Percentiles rank a stretch among this genome's conserved stretches.
These are phyloP conservation scores for Creontiades dilutus DNA, from an alignment of 2,888 invertebrate genomes.

Conservation along the genomic window DNA sequence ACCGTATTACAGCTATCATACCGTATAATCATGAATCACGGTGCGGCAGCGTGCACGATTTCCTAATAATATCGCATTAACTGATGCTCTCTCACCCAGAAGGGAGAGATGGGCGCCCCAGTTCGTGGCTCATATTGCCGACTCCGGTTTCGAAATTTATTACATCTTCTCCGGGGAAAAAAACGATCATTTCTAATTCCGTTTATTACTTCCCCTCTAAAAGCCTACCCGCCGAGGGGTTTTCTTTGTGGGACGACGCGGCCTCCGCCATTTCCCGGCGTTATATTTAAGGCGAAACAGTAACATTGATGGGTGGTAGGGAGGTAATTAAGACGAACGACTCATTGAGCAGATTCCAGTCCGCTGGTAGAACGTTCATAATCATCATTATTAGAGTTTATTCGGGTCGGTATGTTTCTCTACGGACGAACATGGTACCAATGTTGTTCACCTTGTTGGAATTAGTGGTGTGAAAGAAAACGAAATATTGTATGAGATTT, in stretches of 20 bases:
- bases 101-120: not conserved
- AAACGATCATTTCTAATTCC: not conserved
- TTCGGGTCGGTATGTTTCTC: too few species aligned
- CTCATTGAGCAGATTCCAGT: too few species aligned
- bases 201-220: not conserved
- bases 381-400: too few species aligned
- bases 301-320: not conserved
- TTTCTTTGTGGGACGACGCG: not conserved
- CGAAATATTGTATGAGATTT: too few species aligned
- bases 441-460: too few species aligned
- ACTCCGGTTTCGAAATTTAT: not conserved
- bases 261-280: not conserved
- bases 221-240: not conserved
- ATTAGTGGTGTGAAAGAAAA: too few species aligned
- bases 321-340: not conserved
- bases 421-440: too few species aligned
- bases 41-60: not conserved
- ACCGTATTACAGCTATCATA: not conserved
- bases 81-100: not conserved
- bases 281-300: not conserved
- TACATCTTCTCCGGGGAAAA: not conserved
- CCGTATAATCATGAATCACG: not conserved
- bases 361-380: too few species aligned
- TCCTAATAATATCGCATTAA: not conserved
- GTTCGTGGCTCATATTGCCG: not conserved